Conservation (phyloP, 2,113 vertebrate species). For the Eurypyga helias region DNA sequence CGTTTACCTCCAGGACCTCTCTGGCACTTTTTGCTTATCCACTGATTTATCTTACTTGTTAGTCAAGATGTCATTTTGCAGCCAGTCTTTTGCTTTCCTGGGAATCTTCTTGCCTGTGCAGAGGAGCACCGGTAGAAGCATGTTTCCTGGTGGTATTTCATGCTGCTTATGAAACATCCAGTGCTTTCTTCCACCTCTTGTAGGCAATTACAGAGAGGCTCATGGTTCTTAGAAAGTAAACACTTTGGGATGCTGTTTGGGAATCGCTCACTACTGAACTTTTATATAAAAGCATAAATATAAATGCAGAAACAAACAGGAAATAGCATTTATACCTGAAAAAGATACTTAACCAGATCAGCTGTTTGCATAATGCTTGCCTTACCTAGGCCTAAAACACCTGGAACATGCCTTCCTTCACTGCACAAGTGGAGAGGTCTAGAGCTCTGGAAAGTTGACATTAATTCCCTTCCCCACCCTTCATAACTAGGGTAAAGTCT, state of each 20-base stretch:
- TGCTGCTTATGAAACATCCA: background rate
- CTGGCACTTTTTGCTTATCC: background rate
- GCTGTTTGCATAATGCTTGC: background rate
- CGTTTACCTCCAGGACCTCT: background rate
- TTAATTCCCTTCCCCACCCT: rapidly evolving
- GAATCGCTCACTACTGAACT: background rate
- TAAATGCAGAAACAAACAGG: background rate
- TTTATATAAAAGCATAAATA: background rate
- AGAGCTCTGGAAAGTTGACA: background rate
- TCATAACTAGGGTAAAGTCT: background rate
- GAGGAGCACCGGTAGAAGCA: background rate
- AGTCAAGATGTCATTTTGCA: background rate
- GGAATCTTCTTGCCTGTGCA: background rate
- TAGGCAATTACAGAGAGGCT: rapidly evolving
- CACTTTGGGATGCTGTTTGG: background rate
- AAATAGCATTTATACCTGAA: background rate
- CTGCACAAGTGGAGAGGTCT: background rate
- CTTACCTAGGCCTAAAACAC: background rate
- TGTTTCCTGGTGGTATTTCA: background rate
- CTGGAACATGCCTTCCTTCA: background rate
- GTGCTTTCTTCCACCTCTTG: background rate
- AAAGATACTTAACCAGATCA: background rate
- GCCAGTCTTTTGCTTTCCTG: background rate
- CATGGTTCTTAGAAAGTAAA: background rate
- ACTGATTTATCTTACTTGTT: background rate